A percentile compares a stretch with the other conserved stretches of the same genome.
Conservation (phyloP, 1,140 invertebrate species). For the Mamestra configurata region DNA sequence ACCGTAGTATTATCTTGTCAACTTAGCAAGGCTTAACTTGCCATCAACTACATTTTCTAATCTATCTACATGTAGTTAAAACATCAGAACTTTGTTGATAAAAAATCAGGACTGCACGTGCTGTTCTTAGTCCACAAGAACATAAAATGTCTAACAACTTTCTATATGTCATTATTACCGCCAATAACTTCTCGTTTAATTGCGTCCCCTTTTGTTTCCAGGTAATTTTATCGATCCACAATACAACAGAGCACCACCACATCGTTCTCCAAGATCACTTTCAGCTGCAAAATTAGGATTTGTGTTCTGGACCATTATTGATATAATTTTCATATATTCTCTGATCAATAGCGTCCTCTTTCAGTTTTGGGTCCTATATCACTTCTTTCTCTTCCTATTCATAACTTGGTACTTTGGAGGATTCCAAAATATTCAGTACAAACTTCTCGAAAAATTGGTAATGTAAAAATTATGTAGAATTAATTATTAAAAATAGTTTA, state of each 20-base stretch:
- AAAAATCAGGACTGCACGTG: no score
- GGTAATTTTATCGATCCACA: slow-evolving; percentile 72
- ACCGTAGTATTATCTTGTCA: no score
- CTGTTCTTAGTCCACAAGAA: no score
- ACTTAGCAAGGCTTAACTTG: no score
- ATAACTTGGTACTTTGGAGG: slow-evolving; percentile 79
- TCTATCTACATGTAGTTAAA: no score
- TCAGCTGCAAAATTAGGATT: slow-evolving; percentile 70
- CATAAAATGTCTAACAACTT: no score
- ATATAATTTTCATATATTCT: slow-evolving; percentile 72
- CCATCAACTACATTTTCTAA: no score
- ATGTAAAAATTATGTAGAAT: slow-evolving; percentile 42
- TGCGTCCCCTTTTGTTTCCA: slow-evolving; percentile 61
- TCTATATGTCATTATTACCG: no score
- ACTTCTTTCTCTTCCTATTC: slow-evolving; percentile 73
- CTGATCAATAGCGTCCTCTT: slow-evolving; percentile 70
- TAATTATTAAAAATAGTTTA: background rate
- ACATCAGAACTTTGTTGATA: no score
- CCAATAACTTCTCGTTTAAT: background rate
- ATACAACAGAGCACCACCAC: slow-evolving; percentile 60
- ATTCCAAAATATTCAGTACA: slow-evolving; percentile 82
- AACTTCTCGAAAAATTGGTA: slow-evolving; percentile 64
- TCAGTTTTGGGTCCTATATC: slow-evolving; percentile 80
- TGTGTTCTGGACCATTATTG: slow-evolving; percentile 77
- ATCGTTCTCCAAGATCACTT: slow-evolving; percentile 67